Percentiles rank a stretch among this genome's conserved stretches.
phyloP scores from a whole-genome alignment of 2,113 vertebrate genomes.

The Pampusana beccarii region DNA sequence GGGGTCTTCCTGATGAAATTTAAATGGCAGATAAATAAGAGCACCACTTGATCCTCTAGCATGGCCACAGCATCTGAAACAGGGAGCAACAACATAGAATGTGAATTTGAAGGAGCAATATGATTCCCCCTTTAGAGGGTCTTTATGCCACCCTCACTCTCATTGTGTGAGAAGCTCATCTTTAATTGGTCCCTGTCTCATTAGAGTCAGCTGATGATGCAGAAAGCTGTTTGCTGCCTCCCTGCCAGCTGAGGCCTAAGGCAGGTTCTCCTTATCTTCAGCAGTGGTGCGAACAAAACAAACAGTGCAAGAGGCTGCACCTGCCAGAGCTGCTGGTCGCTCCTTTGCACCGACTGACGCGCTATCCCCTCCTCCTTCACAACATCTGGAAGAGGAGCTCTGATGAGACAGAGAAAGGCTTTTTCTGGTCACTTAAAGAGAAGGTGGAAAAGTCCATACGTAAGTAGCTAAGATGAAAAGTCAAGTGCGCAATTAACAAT shows the following conservation, averaged over 20 bases:
- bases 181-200: neutral
- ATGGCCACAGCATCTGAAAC: neutral
- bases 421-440: conserved; percentile 80
- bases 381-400: conserved; percentile 85
- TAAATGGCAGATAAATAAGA: neutral
- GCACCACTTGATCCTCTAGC: neutral
- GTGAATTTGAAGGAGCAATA: neutral
- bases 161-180: neutral
- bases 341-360: conserved; percentile 84
- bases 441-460: conserved; percentile 87
- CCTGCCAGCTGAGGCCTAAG: neutral
- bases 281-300: conserved; percentile 88
- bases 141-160: neutral
- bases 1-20: neutral
- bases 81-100: neutral
- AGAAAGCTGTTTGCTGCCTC: neutral
- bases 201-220: neutral
- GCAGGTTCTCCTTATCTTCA: neutral
- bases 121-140: neutral
- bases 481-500: neutral
- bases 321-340: conserved; percentile 86
- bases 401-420: conserved; percentile 67
- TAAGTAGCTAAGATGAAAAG: conserved; percentile 72
- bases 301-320: conserved; percentile 82
- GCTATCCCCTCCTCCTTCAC: conserved; percentile 85